Evolutionary conservation across 2,888 invertebrate species (phyloP), one percentile per base, ranked within the genome.

Genomic region (Gisinianus flammeolus): DNA sequence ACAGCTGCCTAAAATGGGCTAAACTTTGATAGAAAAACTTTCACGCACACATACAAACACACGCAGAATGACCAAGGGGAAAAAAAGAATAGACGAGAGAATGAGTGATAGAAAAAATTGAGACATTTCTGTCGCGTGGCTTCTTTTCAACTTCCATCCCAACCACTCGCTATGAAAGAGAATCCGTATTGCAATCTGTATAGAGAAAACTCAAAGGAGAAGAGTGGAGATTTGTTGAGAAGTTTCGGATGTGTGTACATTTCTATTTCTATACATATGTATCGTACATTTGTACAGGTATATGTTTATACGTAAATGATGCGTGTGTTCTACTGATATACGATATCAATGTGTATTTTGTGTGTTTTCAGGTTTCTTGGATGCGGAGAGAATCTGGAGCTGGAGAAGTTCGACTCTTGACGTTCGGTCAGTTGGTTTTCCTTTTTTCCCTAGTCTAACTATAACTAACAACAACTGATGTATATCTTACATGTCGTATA

Each of bases 401-500:
- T 73, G 88, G 92, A 44, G 91, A 92, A 62, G 88, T 93, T 10
- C 91, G 91, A 64, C 88, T 93, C 0, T 90, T 93, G 19, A 92
- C 93, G 26, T 91, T 92, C 83, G 92, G 92, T 0, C 88, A 90
- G 31, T 71, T 16, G 22, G 52, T 44, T 44, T n/a, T 52, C 28
- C 44, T 44, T 44, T 44, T 6, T 44, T 44, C 5, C 35, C 12
- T n/a, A n/a, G n/a, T n/a, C n/a, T n/a, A n/a, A n/a, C n/a, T n/a
- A n/a, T n/a, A n/a, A n/a, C n/a, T n/a, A n/a, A n/a, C n/a, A n/a
- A n/a, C n/a, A n/a, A n/a, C n/a, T n/a, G n/a, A n/a, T n/a, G n/a
- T n/a, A n/a, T n/a, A n/a, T n/a, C n/a, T n/a, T n/a, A n/a, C n/a
- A n/a, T n/a, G n/a, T n/a, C n/a, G 16, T 44, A 33, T 52, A 4